These are phyloP conservation scores for Aphodius sticticus DNA, from an alignment of 2,888 invertebrate genomes.

Conservation along the genomic window DNA sequence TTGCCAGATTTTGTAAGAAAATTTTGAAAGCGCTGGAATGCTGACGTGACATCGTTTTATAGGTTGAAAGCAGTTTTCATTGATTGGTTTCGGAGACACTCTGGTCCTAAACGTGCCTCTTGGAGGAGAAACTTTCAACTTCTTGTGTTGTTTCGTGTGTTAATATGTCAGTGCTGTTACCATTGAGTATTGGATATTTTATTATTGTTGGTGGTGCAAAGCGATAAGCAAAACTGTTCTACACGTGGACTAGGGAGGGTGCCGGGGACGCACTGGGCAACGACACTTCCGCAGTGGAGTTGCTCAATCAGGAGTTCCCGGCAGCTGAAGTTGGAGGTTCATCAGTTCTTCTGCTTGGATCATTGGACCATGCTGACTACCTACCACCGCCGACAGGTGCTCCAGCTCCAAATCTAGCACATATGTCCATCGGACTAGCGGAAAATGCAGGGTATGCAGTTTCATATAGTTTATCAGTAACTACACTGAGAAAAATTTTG, in stretches of 20 bases:
- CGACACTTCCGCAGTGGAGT: slow-evolving; percentile 47
- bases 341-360: slow-evolving; percentile 47
- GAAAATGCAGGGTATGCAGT: slow-evolving; percentile 55
- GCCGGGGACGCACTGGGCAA: slow-evolving; percentile 48
- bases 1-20: background rate
- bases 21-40: background rate
- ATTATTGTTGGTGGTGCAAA: background rate
- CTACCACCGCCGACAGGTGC: slow-evolving; percentile 52
- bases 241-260: slow-evolving; percentile 52
- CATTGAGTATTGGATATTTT: background rate
- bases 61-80: background rate
- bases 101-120: background rate
- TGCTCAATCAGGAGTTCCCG: slow-evolving; percentile 52
- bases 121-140: background rate
- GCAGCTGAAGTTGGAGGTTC: slow-evolving; percentile 48
- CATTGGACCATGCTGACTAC: slow-evolving; percentile 52
- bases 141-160: background rate
- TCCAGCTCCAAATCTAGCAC: slow-evolving; percentile 51
- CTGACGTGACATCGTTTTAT: background rate
- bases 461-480: background rate
- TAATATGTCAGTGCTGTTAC: background rate
- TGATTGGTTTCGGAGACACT: background rate
- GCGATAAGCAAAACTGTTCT: slow-evolving; percentile 51
- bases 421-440: slow-evolving; percentile 50
- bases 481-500: too few relatives aligned